Base-by-base conservation (phyloP, 2,113 vertebrate genomes). In the Bufo gargarizans region DNA sequence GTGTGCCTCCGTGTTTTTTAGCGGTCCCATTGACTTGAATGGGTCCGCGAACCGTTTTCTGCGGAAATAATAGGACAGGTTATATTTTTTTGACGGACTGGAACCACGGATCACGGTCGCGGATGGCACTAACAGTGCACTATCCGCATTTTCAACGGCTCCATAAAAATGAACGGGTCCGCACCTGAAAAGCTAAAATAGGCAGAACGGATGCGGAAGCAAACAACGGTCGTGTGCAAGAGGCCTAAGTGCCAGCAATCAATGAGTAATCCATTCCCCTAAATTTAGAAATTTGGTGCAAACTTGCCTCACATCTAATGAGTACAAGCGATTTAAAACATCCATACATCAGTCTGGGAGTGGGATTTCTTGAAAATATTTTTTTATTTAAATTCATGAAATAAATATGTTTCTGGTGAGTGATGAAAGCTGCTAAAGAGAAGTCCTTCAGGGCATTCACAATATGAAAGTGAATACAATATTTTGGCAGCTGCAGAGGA, bases 351-450 rank as follows among this genome's bases (percentile, higher is more conserved):
- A 79, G 79, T 76, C 47, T 86, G 56, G 67, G 58, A 77, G 85
- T 78, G 59, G 33, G 79, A 86, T 77, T 78, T 79, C 74, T n/a
- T 78, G 20, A 33, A 49, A 86, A 55, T 58, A 69, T 80, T 78
- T 77, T 85, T 79, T 79, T 78, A 78, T 78, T 86, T 86, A 86
- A 87, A 69, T 80, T 45, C 6, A 78, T 71, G 55, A 53, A 67
- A 59, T 55, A 87, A 71, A 81, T 56, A 81, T 43, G 69, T 80
- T 87, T 87, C 45, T 87, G 77, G 63, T 56, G 63, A 56, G 77
- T 87, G 77, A 87, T 81, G 86, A 87, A 80, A 80, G 50, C 43
- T 87, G 77, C 11, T 78, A 58, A 81, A 78, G 61, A 45, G 67
- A 20, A 80, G 56, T 69, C 77, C 86, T 79, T 17, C n/a, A 43